Evolutionary conservation across 2,888 invertebrate species (phyloP).

Genomic region (Apotomis turbidana): DNA sequence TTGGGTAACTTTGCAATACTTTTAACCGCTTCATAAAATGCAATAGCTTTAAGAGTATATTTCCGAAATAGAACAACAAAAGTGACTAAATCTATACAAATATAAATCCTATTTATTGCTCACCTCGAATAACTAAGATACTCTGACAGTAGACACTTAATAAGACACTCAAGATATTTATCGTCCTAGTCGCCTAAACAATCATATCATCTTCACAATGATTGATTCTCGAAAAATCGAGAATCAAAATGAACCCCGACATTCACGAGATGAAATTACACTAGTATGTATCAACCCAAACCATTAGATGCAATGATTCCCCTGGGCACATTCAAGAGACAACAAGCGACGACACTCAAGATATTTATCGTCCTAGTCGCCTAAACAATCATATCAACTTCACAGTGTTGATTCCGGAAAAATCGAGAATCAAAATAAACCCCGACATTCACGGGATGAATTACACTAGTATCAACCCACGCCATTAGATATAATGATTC

Average conservation of each 20-base stretch:
- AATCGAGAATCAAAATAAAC: no score
- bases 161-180: no score
- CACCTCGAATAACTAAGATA: no score
- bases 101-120: no score
- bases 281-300: not conserved
- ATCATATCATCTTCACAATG: no score
- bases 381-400: no score
- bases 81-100: not conserved
- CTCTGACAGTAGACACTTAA: no score
- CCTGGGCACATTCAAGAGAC: slow-evolving; percentile 25
- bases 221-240: no score
- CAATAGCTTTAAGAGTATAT: not conserved
- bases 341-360: slow-evolving; percentile 28
- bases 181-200: no score
- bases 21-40: not conserved
- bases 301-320: slow-evolving; percentile 23
- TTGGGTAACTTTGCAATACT: slow-evolving; percentile 9
- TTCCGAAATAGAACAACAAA: not conserved
- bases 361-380: slow-evolving; percentile 5
- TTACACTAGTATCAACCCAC: not conserved
- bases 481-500: slow-evolving; percentile 22
- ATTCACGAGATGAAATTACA: not conserved
- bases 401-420: no score
- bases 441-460: not conserved
- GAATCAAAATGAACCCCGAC: not conserved